Conservation (phyloP, 2,797 vertebrate species). For the Emydoidea blandingii region DNA sequence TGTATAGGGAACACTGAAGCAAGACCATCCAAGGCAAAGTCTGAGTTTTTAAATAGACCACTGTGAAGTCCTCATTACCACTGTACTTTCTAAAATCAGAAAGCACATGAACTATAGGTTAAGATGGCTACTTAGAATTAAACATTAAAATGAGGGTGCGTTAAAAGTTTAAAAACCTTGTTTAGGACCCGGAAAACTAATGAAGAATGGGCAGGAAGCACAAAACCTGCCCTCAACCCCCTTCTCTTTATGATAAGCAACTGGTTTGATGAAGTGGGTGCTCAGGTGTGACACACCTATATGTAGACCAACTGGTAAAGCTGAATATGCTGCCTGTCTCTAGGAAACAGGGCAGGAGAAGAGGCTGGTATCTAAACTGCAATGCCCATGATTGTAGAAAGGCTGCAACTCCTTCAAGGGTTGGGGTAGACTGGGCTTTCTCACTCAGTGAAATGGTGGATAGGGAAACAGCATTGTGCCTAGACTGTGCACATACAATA, state of each 20-base stretch:
- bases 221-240: not conserved
- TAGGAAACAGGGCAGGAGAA: not conserved
- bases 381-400: not conserved
- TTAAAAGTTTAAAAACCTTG: not conserved
- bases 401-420: not conserved
- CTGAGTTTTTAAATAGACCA: not conserved
- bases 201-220: not conserved
- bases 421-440: accelerated
- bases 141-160: not conserved
- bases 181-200: not conserved
- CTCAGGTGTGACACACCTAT: not conserved
- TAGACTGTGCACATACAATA: not conserved
- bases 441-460: not conserved
- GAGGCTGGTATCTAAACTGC: not conserved
- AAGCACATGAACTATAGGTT: not conserved
- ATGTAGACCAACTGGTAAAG: not conserved
- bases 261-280: not conserved
- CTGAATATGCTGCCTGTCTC: not conserved
- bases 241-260: not conserved
- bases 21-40: not conserved
- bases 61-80: not conserved
- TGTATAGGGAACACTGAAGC: not conserved
- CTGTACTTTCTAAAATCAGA: not conserved
- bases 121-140: not conserved
- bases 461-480: not conserved